Evolutionary conservation across 2,888 invertebrate species (phyloP), one percentile per base, ranked within the genome.

Genomic region (Keiferia lycopersicella): DNA sequence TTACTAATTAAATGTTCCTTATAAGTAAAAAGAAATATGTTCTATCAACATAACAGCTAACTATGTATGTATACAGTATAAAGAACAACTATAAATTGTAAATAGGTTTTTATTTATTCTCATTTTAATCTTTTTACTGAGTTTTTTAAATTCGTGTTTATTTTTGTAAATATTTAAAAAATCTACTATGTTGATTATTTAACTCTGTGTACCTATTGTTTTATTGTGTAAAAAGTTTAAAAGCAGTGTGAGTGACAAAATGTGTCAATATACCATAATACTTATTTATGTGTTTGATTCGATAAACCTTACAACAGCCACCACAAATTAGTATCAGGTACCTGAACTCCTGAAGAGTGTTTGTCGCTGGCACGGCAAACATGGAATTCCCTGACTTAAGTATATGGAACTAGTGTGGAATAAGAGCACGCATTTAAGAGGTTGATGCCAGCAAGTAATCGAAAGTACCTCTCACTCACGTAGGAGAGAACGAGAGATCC

Each of bases 261-360:
- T 83, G 83, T 87, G 85, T 90, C 88, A 90, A 90, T 90, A 90
- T 88, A 91, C 84, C 88, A 86, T 80, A 88, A 86, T 86, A 88
- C 86, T 83, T 86, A 83, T 81, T 61, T 63, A 41, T 1, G 56
- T 26, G 56, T 56, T 56, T 56, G 14, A 30, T 30, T 56, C 22
- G 8, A 7, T 34, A 10, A 7, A 34, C 34, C 34, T 8, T 34
- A 8, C 4, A 10, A 34, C 34, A 34, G 10, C 3, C 30, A 30
- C 30, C 30, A 2, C 30, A 2, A 30, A 30, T n/a, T n/a, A n/a
- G n/a, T n/a, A n/a, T n/a, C n/a, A n/a, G n/a, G n/a, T n/a, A n/a
- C n/a, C n/a, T n/a, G n/a, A n/a, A n/a, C n/a, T n/a, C n/a, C n/a
- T n/a, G n/a, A n/a, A n/a, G n/a, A n/a, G n/a, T n/a, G n/a, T n/a